Evolutionary conservation across 2,888 invertebrate genomes (phyloP).

Genomic region (Frankliniella fusca): DNA sequence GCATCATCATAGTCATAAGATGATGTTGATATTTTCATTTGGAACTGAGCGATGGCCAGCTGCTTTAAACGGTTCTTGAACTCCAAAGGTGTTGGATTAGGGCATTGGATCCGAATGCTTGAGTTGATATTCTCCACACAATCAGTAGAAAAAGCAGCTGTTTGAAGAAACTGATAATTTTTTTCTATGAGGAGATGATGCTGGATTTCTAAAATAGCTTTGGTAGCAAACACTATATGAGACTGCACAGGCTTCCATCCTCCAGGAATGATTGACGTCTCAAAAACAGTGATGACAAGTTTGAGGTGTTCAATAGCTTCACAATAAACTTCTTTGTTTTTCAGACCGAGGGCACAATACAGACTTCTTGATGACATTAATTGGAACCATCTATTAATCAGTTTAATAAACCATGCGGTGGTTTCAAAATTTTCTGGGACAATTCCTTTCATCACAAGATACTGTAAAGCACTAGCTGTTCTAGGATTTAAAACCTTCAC

Average conservation of each 20-base stretch:
- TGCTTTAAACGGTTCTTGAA: not conserved
- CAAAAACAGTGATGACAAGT: not conserved
- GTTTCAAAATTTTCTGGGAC: not conserved
- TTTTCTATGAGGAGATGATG: not conserved
- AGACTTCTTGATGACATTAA: not conserved
- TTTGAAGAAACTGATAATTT: not conserved
- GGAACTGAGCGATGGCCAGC: not conserved
- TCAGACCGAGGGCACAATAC: not conserved
- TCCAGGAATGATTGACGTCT: not conserved
- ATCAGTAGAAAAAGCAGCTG: not conserved
- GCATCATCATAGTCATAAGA: not conserved
- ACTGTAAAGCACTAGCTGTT: not conserved
- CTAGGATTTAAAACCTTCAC: not conserved
- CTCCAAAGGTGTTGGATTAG: not conserved
- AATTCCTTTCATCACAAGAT: not conserved
- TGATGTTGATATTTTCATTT: not conserved
- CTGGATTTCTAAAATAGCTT: not conserved
- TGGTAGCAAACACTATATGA: not conserved
- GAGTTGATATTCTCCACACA: not conserved
- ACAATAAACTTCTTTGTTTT: not conserved
- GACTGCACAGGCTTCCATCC: not conserved
- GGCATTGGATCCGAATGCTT: not conserved
- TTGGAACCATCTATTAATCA: not conserved
- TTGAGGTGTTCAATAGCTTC: not conserved
- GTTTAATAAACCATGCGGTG: not conserved